Evolutionary conservation across 2,797 vertebrate species (phyloP), one percentile per base, ranked within the genome.

Genomic region (Agapornis canus): DNA sequence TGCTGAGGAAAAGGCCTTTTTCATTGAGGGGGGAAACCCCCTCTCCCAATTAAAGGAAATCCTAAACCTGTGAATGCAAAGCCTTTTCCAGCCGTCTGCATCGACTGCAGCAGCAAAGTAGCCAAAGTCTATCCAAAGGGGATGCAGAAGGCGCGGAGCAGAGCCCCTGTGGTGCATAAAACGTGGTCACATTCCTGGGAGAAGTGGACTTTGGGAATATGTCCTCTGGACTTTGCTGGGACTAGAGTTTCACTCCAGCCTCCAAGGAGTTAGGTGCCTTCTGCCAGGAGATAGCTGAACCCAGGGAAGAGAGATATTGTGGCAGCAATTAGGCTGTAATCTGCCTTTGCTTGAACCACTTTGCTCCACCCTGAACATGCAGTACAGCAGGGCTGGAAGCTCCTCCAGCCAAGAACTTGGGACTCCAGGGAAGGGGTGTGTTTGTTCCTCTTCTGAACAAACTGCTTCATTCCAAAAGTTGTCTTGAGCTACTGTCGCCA

Each of bases 391-490:
- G 86, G 77, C 83, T 97, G 83, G 91, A 95, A 90, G 82, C 84
- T 94, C 70, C 79, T 92, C 69, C 86, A 92, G 96, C 94, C 92
- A 92, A 94, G 95, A 97, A 88, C 90, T 92, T 69, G 94, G 91
- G 89, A 94, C 96, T 93, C 96, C 83, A 82, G 96, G 97, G 96
- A 96, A 97, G 85, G 92, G 96, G 93, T 92, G 93, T 96, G 94
- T 87, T 94, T 94, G 81, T 83, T 97, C 95, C 75, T 78, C 86
- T 39, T 89, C 91, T 94, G 88, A 93, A 42, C 94, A 75, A 93
- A 96, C 86, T 89, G 13, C 92, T 95, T 94, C 75, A 82, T 95
- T 96, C 86, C 88, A 90, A 92, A 89, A 95, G 72, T 82, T 81
- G 89, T 95, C 75, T 95, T 77, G 82, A 90, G 93, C 95, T 94